Base-by-base conservation (phyloP, 2,797 vertebrate species). In the Heliangelus exortis region DNA sequence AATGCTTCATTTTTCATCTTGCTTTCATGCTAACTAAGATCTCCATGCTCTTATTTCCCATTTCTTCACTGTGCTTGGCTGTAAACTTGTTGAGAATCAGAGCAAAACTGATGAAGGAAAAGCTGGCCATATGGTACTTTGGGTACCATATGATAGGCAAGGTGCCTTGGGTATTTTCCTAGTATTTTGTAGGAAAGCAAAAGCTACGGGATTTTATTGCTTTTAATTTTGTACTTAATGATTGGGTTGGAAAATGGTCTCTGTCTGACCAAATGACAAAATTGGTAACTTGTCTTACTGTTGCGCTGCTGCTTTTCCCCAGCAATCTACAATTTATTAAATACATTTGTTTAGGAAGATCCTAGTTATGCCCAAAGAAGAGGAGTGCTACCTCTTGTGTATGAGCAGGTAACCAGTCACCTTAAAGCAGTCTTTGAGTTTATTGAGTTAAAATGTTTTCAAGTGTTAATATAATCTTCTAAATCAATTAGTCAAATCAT, bases 1-100 rank as follows among this genome's bases (percentile, higher is more conserved):
- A 59, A 48, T 85, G 90, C 81, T 95, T 95, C 71, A 89, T 95
- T 95, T 97, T 95, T 97, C 85, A 96, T 93, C 45, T 93, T 87
- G 47, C 58, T 93, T 85, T 90, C 67, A 91, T 51, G 88, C 58
- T 90, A 50, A 84, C 77, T 86, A 34, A 76, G 50, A 91, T 96
- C 67, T 96, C 62, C 57, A 34, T 69, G 51, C 54, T 81, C 66
- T 84, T 86, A 65, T 50, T 66, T 96, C 80, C 39, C 43, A 36
- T 62, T 93, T 92, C 45, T 95, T 96, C 76, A 29, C 48, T 71
- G 58, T 80, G 39, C 2, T 7, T 50, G 43, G 21, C 29, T 65
- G 7, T 59, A 29, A 89, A 93, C 34, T 36, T 88, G 39, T 80
- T 57, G 57, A 88, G 62, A 45, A 62, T 58, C 53, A 86, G 59